phyloP scores from a whole-genome alignment of 2,113 vertebrate species.

The Trogon surrucura region DNA sequence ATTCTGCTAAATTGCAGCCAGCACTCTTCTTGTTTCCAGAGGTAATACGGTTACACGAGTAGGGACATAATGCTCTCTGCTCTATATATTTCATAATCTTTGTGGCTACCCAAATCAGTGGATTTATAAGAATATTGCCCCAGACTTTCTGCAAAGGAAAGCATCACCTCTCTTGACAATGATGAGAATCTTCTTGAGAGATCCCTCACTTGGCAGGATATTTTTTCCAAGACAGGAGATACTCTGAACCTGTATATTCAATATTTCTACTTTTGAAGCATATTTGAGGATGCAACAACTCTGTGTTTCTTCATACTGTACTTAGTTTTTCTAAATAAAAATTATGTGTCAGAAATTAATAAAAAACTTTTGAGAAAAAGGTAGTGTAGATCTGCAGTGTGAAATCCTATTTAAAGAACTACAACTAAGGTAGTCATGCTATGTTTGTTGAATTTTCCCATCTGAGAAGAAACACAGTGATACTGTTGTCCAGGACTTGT shows the following conservation, averaged over 20 bases:
- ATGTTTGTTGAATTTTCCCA: neutral
- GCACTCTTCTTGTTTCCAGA: neutral
- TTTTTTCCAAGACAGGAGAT: neutral
- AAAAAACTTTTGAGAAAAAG: neutral
- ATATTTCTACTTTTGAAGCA: neutral
- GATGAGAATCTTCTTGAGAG: neutral
- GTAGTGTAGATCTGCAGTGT: neutral
- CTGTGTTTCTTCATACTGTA: neutral
- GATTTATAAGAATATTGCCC: neutral
- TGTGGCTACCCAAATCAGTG: neutral
- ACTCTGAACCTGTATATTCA: neutral
- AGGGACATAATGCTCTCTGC: neutral
- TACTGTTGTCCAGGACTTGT: neutral
- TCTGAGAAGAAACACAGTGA: neutral
- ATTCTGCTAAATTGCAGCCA: neutral
- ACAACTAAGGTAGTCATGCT: neutral
- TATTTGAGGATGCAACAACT: neutral
- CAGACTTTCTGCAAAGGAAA: neutral
- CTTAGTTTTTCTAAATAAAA: neutral
- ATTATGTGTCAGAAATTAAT: neutral
- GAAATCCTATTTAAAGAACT: neutral
- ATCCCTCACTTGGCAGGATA: neutral
- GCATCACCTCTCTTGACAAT: neutral
- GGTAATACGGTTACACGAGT: neutral
- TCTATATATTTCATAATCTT: neutral